These are phyloP conservation scores for human DNA, from an alignment of 2,113 vertebrate species.

Conservation along the genomic window DNA sequence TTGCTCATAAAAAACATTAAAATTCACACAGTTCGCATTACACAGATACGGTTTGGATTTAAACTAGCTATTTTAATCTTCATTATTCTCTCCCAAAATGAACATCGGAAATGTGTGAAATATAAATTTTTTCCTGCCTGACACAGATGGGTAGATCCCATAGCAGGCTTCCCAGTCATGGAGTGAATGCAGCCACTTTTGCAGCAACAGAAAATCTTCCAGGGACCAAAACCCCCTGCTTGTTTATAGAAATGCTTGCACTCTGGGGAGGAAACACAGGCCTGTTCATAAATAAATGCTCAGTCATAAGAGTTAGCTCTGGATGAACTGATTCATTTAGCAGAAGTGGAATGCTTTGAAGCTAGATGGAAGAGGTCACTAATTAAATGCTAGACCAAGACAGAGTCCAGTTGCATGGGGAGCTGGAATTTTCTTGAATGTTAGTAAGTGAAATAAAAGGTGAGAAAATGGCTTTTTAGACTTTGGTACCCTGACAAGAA, in stretches of 20 bases:
- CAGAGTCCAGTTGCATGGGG: neutral
- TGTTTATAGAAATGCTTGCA: neutral
- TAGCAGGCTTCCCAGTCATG: neutral
- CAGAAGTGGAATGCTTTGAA: conserved; percentile 43
- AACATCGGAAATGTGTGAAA: conserved; percentile 74
- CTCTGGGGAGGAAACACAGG: neutral
- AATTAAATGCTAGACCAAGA: conserved; percentile 12
- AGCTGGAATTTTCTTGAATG: conserved; percentile 22
- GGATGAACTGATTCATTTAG: neutral
- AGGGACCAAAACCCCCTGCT: neutral
- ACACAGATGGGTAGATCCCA: conserved; percentile 57
- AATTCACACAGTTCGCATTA: conserved; percentile 61
- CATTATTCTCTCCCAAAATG: conserved; percentile 73
- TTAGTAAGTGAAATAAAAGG: neutral
- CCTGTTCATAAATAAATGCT: conserved; percentile 17
- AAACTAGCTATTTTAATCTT: conserved; percentile 67
- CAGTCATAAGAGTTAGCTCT: neutral
- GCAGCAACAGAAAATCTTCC: neutral
- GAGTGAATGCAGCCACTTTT: neutral
- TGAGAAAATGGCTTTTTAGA: neutral
- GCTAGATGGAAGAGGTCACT: neutral
- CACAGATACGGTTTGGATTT: conserved; percentile 45
- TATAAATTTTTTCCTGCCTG: conserved; percentile 36
- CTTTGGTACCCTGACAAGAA: neutral
- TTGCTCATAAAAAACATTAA: conserved; percentile 53